These are phyloP conservation scores for Mormyrops boulengeri DNA, from an alignment of 2,797 vertebrate genomes.

Conservation along the genomic window DNA sequence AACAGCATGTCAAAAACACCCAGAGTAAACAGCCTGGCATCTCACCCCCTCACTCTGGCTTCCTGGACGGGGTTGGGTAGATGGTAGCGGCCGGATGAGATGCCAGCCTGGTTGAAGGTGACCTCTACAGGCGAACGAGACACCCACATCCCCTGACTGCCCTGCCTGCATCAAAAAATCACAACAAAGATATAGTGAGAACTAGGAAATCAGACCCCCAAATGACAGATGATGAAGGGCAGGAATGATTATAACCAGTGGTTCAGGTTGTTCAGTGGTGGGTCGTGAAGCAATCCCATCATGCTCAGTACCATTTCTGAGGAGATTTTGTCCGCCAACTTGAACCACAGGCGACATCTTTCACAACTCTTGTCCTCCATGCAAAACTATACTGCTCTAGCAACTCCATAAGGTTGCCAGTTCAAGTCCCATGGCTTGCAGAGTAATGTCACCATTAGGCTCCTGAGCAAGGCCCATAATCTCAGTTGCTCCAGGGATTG, in stretches of 20 bases:
- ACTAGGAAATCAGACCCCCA: not conserved
- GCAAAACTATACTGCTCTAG: not conserved
- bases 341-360: not conserved
- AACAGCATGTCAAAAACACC: not conserved
- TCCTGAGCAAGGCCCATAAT: not conserved
- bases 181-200: not conserved
- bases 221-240: not conserved
- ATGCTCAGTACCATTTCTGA: not conserved
- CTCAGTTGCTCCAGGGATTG: not conserved
- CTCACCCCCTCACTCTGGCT: not conserved
- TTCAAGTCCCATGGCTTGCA: not conserved
- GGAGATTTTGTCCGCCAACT: not conserved
- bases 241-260: not conserved
- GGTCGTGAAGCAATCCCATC: not conserved
- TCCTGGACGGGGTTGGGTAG: not conserved
- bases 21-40: not conserved
- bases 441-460: not conserved
- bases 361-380: not conserved
- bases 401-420: not conserved
- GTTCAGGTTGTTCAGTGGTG: not conserved
- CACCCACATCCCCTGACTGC: not conserved
- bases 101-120: not conserved
- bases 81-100: not conserved
- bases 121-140: not conserved
- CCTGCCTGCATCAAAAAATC: not conserved